Percentiles rank a stretch among this genome's conserved stretches.
Conservation (phyloP, 2,888 invertebrate species). For the Panzeria rudis region DNA sequence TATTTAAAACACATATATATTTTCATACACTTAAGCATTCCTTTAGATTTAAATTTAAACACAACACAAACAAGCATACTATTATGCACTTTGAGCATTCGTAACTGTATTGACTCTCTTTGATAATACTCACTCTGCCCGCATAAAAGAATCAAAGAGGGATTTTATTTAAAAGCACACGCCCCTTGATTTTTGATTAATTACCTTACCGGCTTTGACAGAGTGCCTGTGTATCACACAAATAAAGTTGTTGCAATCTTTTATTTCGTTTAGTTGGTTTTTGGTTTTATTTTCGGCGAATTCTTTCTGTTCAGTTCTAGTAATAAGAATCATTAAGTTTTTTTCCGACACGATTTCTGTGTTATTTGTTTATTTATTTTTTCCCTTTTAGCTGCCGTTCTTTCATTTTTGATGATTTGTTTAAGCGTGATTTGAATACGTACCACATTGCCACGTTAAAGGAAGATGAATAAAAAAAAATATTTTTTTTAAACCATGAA, state of each 20-base stretch:
- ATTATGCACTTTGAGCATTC: background rate
- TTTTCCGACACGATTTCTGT: constrained; percentile 59
- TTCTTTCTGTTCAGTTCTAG: constrained; percentile 42
- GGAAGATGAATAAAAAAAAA: constrained; percentile 11
- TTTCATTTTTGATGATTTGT: constrained; percentile 41
- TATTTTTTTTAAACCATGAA: too few species aligned
- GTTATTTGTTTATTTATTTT: constrained; percentile 30
- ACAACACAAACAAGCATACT: background rate
- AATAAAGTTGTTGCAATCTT: constrained; percentile 69
- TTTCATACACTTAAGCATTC: background rate
- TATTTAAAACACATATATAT: background rate
- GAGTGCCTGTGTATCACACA: constrained; percentile 72
- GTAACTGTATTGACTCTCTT: constrained; percentile 1
- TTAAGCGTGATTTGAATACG: constrained; percentile 68
- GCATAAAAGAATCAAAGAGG: constrained; percentile 6
- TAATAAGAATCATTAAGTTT: constrained; percentile 37
- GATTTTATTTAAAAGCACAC: constrained; percentile 77
- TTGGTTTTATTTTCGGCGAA: constrained; percentile 48
- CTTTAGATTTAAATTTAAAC: background rate
- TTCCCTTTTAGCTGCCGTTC: constrained; percentile 37
- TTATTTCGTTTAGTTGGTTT: constrained; percentile 53
- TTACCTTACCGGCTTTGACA: constrained; percentile 77
- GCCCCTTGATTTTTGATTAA: constrained; percentile 82
- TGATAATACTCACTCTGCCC: background rate
- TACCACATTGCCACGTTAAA: constrained; percentile 69